Percentiles rank a stretch among this genome's conserved stretches.
Evolutionary conservation across 2,888 invertebrate genomes (phyloP).

Genomic region (Ormia ochracea): DNA sequence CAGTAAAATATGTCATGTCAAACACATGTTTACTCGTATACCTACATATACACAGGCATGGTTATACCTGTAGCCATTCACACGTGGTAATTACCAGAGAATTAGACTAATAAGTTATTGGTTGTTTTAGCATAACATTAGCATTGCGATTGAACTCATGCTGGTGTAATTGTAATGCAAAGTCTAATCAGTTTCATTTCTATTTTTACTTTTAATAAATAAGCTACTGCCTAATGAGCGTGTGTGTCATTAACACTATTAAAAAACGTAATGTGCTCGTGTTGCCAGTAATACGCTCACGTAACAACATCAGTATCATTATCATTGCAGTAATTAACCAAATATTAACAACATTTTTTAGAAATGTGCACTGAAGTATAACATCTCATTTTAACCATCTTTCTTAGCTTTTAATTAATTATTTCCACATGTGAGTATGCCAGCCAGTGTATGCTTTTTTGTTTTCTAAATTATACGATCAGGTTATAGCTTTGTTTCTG

Average conservation of each 20-base stretch:
- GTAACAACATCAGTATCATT: background rate
- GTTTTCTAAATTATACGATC: background rate
- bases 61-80: too few relatives aligned
- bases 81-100: too few relatives aligned
- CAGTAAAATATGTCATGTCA: too few relatives aligned
- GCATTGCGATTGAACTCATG: too few relatives aligned
- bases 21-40: too few relatives aligned
- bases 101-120: too few relatives aligned
- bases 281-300: background rate
- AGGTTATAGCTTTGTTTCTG: constrained; percentile 2
- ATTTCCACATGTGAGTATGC: background rate
- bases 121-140: too few relatives aligned
- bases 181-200: background rate
- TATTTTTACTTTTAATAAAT: background rate
- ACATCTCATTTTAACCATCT: constrained; percentile 12
- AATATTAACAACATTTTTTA: background rate
- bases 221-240: background rate
- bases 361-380: constrained; percentile 36
- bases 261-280: background rate
- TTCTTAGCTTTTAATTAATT: constrained; percentile 12
- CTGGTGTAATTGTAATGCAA: too few relatives aligned
- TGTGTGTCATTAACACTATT: background rate
- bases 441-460: background rate
- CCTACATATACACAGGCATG: too few relatives aligned
- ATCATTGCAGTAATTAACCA: background rate